phyloP scores from a whole-genome alignment of 2,888 invertebrate species.

The Halictus quadricinctus region DNA sequence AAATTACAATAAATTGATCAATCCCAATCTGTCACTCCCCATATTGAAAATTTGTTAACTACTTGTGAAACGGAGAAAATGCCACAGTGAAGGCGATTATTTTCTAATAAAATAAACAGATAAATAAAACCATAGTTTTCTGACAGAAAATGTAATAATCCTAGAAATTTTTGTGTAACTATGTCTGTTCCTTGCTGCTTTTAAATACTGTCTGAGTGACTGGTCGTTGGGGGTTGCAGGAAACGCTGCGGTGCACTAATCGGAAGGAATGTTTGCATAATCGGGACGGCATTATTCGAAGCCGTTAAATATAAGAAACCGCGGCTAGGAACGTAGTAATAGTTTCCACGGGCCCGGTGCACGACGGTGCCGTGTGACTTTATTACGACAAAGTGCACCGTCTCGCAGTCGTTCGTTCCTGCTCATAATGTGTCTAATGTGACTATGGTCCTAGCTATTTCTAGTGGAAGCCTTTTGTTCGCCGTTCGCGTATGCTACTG shows the following conservation, averaged over 20 bases:
- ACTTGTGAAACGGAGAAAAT: too few relatives aligned
- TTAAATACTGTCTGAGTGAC: neutral
- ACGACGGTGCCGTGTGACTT: slow-evolving; percentile 41
- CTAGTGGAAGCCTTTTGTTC: slow-evolving; percentile 62
- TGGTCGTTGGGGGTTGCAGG: neutral
- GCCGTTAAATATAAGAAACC: neutral
- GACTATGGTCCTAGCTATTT: slow-evolving; percentile 58
- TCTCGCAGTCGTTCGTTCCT: slow-evolving; percentile 57
- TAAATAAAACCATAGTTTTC: too few relatives aligned
- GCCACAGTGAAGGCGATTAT: too few relatives aligned
- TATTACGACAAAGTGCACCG: slow-evolving; percentile 57
- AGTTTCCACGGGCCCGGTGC: slow-evolving; percentile 36
- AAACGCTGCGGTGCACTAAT: neutral
- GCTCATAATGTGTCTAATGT: slow-evolving; percentile 67
- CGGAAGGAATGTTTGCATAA: neutral
- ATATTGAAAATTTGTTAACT: too few relatives aligned
- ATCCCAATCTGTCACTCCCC: too few relatives aligned
- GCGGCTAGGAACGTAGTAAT: slow-evolving; percentile 36
- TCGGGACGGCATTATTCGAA: neutral
- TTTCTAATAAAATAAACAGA: too few relatives aligned
- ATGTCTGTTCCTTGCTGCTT: neutral
- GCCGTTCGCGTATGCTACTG: slow-evolving; percentile 45
- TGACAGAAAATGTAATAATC: neutral
- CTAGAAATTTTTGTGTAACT: neutral
- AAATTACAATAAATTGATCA: too few relatives aligned